Conservation (phyloP, 1,140 invertebrate species). For the Samia ricini region DNA sequence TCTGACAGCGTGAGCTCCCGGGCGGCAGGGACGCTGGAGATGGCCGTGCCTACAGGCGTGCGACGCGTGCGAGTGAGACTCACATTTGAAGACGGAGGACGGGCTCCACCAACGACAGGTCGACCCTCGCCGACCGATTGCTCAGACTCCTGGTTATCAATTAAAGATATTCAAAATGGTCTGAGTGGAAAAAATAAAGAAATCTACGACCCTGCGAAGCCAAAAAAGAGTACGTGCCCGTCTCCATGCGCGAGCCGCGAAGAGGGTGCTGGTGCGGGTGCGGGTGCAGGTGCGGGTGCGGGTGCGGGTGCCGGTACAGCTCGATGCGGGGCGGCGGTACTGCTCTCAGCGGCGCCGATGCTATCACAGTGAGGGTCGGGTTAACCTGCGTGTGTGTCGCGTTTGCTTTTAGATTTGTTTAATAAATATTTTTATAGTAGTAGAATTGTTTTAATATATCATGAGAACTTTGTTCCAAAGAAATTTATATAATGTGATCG, state of each 20-base stretch:
- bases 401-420: too few relatives aligned
- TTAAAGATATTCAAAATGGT: constrained; percentile 6
- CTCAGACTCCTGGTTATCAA: constrained; percentile 5
- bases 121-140: background rate
- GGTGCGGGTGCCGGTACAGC: background rate
- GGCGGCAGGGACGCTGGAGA: background rate
- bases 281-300: background rate
- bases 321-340: too few relatives aligned
- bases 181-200: background rate
- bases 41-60: background rate
- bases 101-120: background rate
- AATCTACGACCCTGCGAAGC: background rate
- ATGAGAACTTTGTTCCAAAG: too few relatives aligned
- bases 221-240: background rate
- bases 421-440: too few relatives aligned
- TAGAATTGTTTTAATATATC: too few relatives aligned
- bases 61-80: background rate
- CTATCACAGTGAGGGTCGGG: too few relatives aligned
- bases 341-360: too few relatives aligned
- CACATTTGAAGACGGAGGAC: background rate
- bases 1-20: background rate
- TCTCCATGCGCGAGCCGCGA: background rate
- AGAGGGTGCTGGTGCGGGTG: background rate
- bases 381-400: too few relatives aligned
- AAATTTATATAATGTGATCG: too few relatives aligned